Evolutionary conservation across 1,140 invertebrate genomes (phyloP), one percentile per base, ranked within the genome.

Genomic region (Ericerus pela): DNA sequence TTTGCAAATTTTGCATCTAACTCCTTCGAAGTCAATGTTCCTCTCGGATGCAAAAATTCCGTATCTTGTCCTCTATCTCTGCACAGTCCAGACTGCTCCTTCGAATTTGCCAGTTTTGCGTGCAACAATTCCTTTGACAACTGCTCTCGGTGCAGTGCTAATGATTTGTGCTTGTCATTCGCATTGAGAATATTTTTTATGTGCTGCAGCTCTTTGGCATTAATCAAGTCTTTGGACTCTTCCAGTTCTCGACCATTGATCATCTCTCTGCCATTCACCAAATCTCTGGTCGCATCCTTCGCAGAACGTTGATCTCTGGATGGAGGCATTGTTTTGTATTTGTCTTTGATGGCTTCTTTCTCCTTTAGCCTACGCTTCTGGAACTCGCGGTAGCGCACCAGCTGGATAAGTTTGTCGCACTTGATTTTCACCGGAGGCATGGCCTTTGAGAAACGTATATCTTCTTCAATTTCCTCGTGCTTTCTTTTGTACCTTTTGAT

Each of bases 401-500:
- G 20, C 14, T 47, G 16, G 10, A 47, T 10, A 24, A 47, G 26
- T 24, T 47, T 47, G 16, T 47, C 41, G 41, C 41, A 47, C 26
- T 47, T 47, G 10, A 47, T 20, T 47, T 47, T 47, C 20, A 47
- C 16, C 3, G 41, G 41, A 4, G 41, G 41, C 41, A 24, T 47
- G 2, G 20, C 20, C 26, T 47, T 47, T 2, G 41, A 47, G 14
- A 47, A 47, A 24, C 41, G 77, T 62, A 85, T 77, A 68, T 88
- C 85, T n/a, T 79, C 74, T 62, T 81, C 84, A 24, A 81, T 76
- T 69, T 90, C 86, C 65, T 88, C 88, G 62, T 88, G 88, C 68
- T 88, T 88, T 33, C 89, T 74, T 66, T 95, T 92, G 66, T 95
- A 96, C 36, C 94, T 75, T 62, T 85, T 82, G 47, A 90, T 85